Base-by-base conservation (phyloP, 1,140 invertebrate species). In the Luehdorfia chinensis region DNA sequence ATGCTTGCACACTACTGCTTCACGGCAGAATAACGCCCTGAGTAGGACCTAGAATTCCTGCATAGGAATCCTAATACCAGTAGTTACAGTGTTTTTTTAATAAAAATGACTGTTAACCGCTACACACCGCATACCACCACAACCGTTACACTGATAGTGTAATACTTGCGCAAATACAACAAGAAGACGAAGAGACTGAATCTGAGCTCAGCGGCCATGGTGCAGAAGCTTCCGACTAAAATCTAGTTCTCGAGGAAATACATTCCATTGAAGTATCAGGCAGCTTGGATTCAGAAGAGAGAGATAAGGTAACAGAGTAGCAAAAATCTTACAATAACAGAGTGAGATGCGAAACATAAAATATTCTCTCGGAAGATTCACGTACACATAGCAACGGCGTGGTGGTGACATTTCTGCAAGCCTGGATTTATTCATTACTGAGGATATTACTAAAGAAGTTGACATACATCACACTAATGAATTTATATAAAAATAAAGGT, bases 121-220 rank as follows among this genome's bases (percentile, higher is more conserved):
- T n/a, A n/a, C n/a, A n/a, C n/a, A n/a, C n/a, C n/a, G n/a, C n/a
- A n/a, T n/a, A n/a, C n/a, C n/a, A n/a, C n/a, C n/a, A n/a, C n/a
- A n/a, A n/a, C n/a, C n/a, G n/a, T 2, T 4, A 23, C 21, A 23
- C 46, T 52, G 14, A 51, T 51, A 64, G 37, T 57, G 54, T 41
- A 52, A 53, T 59, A 62, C 9, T 54, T 31, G 53, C 52, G 37
- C 16, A 60, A 54, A 53, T 58, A 66, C 53, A 13, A 51, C 49
- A 11, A 49, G 54, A 64, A 64, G 52, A 57, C 37, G 52, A 60
- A 61, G 53, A 64, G 8, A 63, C 54, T 64, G 59, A 63, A 60
- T 63, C 55, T 27, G 52, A 61, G 43, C 53, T 60, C 7, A 60
- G 51, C 33, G 56, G 55, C 50, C 46, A 59, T 59, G 58, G 53